Base-by-base conservation (phyloP, 2,888 invertebrate species). In the Sphecodes monilicornis region DNA sequence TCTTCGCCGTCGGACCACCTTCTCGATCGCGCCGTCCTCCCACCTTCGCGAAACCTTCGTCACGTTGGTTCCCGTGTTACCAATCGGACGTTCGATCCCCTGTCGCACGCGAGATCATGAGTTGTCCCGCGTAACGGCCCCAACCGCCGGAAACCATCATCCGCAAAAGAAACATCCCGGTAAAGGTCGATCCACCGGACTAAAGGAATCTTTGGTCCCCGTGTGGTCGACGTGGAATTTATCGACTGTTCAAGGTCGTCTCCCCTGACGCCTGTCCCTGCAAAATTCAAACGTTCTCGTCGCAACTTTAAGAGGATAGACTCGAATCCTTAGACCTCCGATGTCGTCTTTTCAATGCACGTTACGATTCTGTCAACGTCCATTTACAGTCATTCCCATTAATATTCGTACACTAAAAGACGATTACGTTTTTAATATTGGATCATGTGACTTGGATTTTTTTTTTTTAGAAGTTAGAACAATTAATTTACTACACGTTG, bases 1-100 rank as follows among this genome's bases (percentile, higher is more conserved):
- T 89, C 90, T 86, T 90, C 29, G 88, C 85, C 10, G 86, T 89
- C 88, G 86, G 85, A 72, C 76, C 88, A 85, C 85, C 88, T 86
- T 83, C 87, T 71, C 84, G 78, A 85, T 80, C 86, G 73, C 80
- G 76, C 75, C 75, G 72, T 18, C 39, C 74, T 54, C 43, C 76
- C 73, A 75, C 66, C 66, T 3, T 60, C 77, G 77, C 60, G 50
- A 66, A 82, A 29, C 79, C 83, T 70, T 78, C 83, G 68, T 82
- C 88, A 82, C 80, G 87, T 87, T 88, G 86, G 81, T 82, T 86
- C 41, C 69, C 75, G 50, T 77, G 57, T 70, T 72, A 75, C 18
- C 71, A 46, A 84, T 78, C 64, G n/a, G 54, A 26, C 22, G 64
- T 50, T 84, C 57, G 82, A 72, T 26, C 57, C 50, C 50, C 50